Conservation (phyloP, 2,888 invertebrate species). For the Vesta saturnalis region DNA sequence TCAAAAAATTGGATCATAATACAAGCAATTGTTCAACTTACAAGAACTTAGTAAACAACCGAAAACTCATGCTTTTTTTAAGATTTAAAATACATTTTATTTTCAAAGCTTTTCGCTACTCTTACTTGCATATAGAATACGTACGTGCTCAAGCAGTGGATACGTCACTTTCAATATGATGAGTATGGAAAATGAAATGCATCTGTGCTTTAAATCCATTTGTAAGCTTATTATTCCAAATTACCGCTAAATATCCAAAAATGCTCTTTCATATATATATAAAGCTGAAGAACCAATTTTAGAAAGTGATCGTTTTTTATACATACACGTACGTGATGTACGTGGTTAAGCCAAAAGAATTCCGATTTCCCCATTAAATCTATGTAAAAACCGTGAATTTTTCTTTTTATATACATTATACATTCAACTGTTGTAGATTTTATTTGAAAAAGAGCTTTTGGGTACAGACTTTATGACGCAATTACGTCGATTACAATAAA, state of each 20-base stretch:
- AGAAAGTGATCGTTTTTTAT: slow-evolving; percentile 1
- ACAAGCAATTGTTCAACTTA: too few relatives aligned
- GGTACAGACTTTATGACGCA: background rate
- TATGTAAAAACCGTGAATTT: background rate
- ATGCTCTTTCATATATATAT: background rate
- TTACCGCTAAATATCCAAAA: background rate
- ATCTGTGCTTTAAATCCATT: background rate
- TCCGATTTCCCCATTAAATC: background rate
- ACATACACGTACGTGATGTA: background rate
- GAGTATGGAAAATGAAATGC: background rate
- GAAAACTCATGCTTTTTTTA: too few relatives aligned
- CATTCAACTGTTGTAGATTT: background rate
- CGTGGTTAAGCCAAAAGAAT: background rate
- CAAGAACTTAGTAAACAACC: too few relatives aligned
- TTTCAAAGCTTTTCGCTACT: background rate
- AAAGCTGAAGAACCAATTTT: background rate
- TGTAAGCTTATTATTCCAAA: background rate
- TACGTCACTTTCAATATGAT: background rate
- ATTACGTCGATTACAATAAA: background rate
- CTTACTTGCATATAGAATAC: background rate
- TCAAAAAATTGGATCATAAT: too few relatives aligned
- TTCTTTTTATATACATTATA: background rate
- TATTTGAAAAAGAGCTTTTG: background rate
- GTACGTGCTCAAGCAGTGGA: background rate
- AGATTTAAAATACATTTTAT: background rate